phyloP scores from a whole-genome alignment of 2,113 vertebrate genomes.

The Columba livia region DNA sequence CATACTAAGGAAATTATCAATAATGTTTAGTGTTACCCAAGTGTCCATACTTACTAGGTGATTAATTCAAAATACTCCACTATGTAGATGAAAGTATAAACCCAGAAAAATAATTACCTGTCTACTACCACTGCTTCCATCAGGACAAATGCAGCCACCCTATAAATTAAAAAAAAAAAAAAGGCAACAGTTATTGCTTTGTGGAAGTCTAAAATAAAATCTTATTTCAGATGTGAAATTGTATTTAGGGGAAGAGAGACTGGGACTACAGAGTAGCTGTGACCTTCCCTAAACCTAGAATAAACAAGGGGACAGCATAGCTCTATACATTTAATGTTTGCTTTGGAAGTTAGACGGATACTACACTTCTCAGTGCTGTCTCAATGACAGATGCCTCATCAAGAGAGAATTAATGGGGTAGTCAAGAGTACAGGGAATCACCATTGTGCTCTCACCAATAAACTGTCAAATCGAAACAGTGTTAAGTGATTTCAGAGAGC shows the following conservation, averaged over 20 bases:
- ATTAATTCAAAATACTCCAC: background rate
- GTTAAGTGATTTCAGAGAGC: background rate
- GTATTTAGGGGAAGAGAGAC: background rate
- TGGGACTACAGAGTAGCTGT: background rate
- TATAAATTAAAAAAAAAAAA: background rate
- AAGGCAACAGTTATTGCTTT: background rate
- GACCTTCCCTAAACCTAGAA: background rate
- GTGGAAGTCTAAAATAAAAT: background rate
- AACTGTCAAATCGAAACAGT: background rate
- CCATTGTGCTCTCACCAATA: background rate
- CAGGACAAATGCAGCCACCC: slow-evolving; percentile 63
- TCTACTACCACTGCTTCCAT: slow-evolving; percentile 44
- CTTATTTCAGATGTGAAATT: background rate
- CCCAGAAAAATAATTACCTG: slow-evolving; percentile 34
- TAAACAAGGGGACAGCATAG: background rate
- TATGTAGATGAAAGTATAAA: background rate
- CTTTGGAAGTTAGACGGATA: background rate
- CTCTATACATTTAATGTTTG: fast-evolving
- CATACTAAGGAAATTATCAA: background rate
- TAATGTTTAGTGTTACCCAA: background rate
- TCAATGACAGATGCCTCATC: background rate
- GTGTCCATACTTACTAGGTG: background rate
- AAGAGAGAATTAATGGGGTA: background rate
- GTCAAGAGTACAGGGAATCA: background rate
- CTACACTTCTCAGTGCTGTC: background rate